Base-by-base conservation (phyloP, 2,113 vertebrate species). In the Crotalus horridus region DNA sequence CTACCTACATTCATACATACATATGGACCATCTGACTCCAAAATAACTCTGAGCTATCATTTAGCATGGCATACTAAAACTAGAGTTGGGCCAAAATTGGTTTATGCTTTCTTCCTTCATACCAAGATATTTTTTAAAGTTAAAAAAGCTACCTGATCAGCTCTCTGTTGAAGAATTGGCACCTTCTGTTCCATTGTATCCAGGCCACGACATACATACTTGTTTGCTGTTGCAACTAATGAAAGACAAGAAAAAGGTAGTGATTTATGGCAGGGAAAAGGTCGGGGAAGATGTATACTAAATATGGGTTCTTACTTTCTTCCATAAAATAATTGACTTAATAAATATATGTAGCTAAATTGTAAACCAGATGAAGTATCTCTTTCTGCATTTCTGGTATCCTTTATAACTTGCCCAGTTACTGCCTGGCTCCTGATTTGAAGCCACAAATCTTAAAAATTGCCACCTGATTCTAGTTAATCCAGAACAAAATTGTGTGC, bases 101-200 rank as follows among this genome's bases (percentile, higher is more conserved):
- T 53, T 53, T 53, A 26, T 87, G 11, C 10, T 53, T 87, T 87
- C 13, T 87, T 26, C 13, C 26, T 29, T 17, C 26, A 26, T 15
- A 29, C 1, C 26, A 13, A 53, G 6, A 87, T 48, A 26, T 48
- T 11, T 51, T 51, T 24, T 4, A 53, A 53, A 87, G 13, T 48
- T 87, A 23, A 8, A 54, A 55, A 10, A 7, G 33, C 95, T 92
- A 99, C 99, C 98, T 99, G 98, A 56, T 98, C 98, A 12, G 99
- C 97, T 2, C 98, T 98, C 93, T 99, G 97, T 51, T 99, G 99
- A 93, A 99, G 97, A 94, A 99, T 98, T 4, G 99, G 98, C 94
- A 99, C 92, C 4, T 91, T 99, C 93, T 98, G 98, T 92, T 99
- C 99, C 97, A 99, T 97, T 85, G 98, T 98, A 92, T 99, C 98